A percentile compares a stretch with the other conserved stretches of the same genome.
These are phyloP conservation scores for Hiodon alosoides DNA, from an alignment of 2,113 vertebrate genomes.

Conservation along the genomic window DNA sequence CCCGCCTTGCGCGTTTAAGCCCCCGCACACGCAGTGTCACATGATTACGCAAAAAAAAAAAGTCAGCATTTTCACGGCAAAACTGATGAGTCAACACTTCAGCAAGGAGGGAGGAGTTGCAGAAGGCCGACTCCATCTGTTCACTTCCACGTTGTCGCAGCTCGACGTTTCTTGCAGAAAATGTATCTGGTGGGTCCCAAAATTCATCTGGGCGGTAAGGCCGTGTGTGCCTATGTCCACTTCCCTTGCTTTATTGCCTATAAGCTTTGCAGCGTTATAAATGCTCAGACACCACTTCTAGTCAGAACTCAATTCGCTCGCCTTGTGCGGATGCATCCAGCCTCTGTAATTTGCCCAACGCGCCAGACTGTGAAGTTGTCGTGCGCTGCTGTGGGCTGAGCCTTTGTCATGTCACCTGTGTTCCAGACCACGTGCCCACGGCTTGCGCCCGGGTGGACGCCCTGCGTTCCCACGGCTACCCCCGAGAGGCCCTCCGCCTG, in stretches of 20 bases:
- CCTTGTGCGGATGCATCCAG: constrained; percentile 52
- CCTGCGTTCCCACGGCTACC: constrained; percentile 92
- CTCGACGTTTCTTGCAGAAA: too few relatives aligned
- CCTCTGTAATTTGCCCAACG: constrained; percentile 50
- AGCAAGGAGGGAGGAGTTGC: too few relatives aligned
- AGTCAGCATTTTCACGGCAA: too few relatives aligned
- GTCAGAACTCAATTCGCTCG: constrained; percentile 50
- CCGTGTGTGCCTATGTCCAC: not conserved
- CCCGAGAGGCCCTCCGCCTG: constrained; percentile 90
- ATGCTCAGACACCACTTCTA: constrained; percentile 44
- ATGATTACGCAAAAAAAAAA: not conserved
- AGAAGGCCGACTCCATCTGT: too few relatives aligned
- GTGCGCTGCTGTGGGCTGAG: constrained; percentile 21
- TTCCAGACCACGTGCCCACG: constrained; percentile 89
- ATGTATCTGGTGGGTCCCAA: not conserved
- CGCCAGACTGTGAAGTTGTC: constrained; percentile 44
- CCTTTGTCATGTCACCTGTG: constrained; percentile 13
- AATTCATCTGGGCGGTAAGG: not conserved
- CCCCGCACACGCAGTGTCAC: not conserved
- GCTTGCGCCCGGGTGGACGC: constrained; percentile 95
- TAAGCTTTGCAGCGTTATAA: constrained; percentile 24
- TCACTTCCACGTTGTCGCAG: too few relatives aligned
- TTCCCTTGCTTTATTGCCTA: not conserved
- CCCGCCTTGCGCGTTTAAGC: not conserved
- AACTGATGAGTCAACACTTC: too few relatives aligned